Evolutionary conservation across 2,888 invertebrate species (phyloP).

Genomic region (Digitonthophagus gazella): DNA sequence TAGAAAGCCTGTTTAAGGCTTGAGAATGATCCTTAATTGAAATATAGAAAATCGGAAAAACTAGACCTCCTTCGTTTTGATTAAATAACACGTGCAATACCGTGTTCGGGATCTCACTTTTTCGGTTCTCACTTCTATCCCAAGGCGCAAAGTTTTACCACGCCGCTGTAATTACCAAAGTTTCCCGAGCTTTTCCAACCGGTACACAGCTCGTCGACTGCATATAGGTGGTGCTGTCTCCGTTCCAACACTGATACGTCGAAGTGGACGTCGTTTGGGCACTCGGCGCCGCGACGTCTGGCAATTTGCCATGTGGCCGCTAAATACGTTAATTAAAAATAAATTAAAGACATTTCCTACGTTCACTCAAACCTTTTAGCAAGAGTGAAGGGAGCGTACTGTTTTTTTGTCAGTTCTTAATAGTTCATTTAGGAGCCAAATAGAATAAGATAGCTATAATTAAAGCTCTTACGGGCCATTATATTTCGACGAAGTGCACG

Average conservation of each 20-base stretch:
- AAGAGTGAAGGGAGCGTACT: no score
- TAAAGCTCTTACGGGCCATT: neutral
- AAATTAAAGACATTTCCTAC: no score
- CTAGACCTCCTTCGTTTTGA: neutral
- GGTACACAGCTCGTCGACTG: neutral
- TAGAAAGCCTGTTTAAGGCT: no score
- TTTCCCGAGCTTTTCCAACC: neutral
- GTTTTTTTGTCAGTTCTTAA: no score
- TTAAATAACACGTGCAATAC: neutral
- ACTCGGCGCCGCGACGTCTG: no score
- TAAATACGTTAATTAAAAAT: no score
- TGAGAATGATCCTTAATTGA: neutral
- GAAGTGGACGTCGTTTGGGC: no score
- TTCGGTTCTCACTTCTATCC: neutral
- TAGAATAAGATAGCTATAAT: neutral
- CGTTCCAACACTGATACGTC: no score
- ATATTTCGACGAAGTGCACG: neutral
- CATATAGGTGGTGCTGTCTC: neutral
- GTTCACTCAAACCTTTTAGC: no score
- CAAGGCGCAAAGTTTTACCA: neutral
- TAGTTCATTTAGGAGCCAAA: no score
- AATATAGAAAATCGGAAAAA: neutral
- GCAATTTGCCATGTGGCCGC: no score
- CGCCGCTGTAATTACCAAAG: neutral
- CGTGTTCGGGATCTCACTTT: neutral